Percentiles rank a stretch among this genome's conserved stretches.
Evolutionary conservation across 1,140 invertebrate genomes (phyloP).

Genomic region (Megalonaias nervosa): DNA sequence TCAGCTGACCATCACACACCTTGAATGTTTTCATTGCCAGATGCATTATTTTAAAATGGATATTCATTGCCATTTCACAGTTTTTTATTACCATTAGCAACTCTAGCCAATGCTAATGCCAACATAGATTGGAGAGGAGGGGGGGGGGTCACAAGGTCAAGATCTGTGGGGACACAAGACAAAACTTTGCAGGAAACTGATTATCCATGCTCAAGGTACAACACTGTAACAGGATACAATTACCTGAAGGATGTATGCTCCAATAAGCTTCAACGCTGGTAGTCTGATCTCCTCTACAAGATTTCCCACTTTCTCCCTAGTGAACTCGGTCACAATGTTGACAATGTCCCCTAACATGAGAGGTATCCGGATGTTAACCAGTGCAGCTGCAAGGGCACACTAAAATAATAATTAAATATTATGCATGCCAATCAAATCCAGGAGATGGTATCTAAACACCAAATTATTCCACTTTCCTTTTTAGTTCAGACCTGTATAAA

Average conservation of each 20-base stretch:
- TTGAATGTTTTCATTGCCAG: too few relatives aligned
- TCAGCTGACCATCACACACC: too few relatives aligned
- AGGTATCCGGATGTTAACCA: constrained; percentile 88
- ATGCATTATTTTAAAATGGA: too few relatives aligned
- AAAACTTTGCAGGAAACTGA: too few relatives aligned
- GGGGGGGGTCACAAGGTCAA: too few relatives aligned
- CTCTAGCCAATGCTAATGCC: too few relatives aligned
- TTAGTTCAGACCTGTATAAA: not conserved
- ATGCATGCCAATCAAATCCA: not conserved
- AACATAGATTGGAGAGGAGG: too few relatives aligned
- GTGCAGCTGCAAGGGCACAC: constrained; percentile 85
- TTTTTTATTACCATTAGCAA: too few relatives aligned
- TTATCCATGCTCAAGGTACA: too few relatives aligned
- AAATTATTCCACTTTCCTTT: not conserved
- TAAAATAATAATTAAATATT: constrained; percentile 64
- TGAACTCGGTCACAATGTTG: constrained; percentile 79
- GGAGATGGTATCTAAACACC: not conserved
- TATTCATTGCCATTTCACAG: too few relatives aligned
- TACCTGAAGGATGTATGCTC: constrained; percentile 82
- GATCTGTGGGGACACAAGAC: too few relatives aligned
- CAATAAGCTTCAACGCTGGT: constrained; percentile 79
- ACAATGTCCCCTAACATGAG: constrained; percentile 83
- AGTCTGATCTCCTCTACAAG: constrained; percentile 78
- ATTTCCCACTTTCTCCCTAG: constrained; percentile 45
- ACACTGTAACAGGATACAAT: not conserved